Evolutionary conservation across 2,797 vertebrate species (phyloP), one percentile per base, ranked within the genome.

Genomic region (Knipowitschia caucasica): DNA sequence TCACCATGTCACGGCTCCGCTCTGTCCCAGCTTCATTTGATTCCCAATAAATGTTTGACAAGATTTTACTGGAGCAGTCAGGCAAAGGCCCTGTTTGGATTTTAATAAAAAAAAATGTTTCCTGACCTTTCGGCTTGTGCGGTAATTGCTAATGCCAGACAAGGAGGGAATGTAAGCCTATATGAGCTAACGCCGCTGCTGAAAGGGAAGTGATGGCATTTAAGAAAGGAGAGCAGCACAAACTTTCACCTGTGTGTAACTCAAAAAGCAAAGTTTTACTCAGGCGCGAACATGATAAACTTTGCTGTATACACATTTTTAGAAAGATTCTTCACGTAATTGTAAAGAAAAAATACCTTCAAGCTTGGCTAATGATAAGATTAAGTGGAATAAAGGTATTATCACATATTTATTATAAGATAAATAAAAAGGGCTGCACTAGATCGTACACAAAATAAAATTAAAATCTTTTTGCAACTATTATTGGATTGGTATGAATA

Each of bases 141-240:
- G 59, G 83, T 89, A 87, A 88, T 87, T 89, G 85, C 85, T 89
- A 83, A 91, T 83, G 81, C 79, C 83, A 86, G 83, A 88, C 80
- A 73, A 84, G 82, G 50, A 67, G 62, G 69, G 61, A 63, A 77
- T 80, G 75, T 84, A 73, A 82, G 82, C 84, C 70, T 84, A 69
- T 44, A 75, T 70, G 78, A 83, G 67, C 44, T 25, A 25, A 43
- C 38, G 62, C 21, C 53, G 10, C 56, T 38, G 50, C 40, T 26
- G 30, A 61, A 57, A 60, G 64, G 50, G 69, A 74, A 35, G 54
- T 20, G 5, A 53, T 56, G 68, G 76, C 64, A 25, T 53, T 35
- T 3, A 46, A 8, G 42, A n/a, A 56, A 57, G 38, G 2, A 56
- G 58, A 64, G n/a, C 24, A 53, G 56, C 29, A 53, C 14, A 17